Conservation (phyloP, 2,113 vertebrate genomes). For the Proteles cristata region DNA sequence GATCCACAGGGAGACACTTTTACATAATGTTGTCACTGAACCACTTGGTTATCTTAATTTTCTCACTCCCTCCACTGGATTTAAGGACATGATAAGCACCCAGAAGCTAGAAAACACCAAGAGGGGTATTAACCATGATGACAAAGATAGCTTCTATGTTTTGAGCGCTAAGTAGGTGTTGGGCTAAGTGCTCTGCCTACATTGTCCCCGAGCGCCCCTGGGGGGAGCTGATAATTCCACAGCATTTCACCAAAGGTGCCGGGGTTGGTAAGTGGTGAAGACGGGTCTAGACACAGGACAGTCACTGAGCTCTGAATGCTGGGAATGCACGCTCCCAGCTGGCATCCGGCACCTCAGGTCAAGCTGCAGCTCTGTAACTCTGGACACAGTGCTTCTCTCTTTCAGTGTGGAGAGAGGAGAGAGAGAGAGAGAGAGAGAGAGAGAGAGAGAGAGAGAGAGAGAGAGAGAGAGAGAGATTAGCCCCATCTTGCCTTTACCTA, state of each 20-base stretch:
- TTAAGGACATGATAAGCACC: neutral
- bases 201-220: neutral
- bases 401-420: neutral
- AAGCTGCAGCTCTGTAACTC: neutral
- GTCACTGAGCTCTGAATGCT: neutral
- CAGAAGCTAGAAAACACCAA: neutral
- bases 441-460: neutral
- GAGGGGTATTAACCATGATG: neutral
- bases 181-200: neutral
- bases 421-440: too few species aligned
- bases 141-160: accelerated
- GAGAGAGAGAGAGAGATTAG: too few species aligned
- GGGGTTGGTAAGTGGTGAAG: neutral
- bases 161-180: accelerated
- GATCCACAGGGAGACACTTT: conserved; percentile 52
- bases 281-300: neutral
- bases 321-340: neutral
- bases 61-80: conserved; percentile 28
- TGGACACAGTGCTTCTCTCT: neutral
- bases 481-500: neutral
- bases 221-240: neutral
- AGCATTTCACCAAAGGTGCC: neutral
- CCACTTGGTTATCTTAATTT: conserved; percentile 67
- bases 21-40: conserved; percentile 57
- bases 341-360: neutral